Evolutionary conservation across 2,888 invertebrate genomes (phyloP), one percentile per base, ranked within the genome.

Genomic region (Agonopterix subpropinquella): DNA sequence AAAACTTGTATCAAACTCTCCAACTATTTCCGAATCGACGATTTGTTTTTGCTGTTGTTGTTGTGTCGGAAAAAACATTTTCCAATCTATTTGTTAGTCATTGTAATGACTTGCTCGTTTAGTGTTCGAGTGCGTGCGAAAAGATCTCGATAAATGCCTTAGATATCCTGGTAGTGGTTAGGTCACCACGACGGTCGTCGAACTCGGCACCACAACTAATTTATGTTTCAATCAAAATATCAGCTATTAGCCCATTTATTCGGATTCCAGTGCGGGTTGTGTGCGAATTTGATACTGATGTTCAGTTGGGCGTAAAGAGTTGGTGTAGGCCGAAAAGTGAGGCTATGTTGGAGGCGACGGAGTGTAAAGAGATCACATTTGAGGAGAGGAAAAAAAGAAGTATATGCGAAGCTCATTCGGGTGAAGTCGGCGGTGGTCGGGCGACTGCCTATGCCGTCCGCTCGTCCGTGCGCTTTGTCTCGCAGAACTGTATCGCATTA

Each of bases 151-250:
- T 64, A 54, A 58, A 49, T 45, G 61, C 53, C 53, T 56, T 62
- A 64, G 70, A 72, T 75, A 73, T 77, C 74, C 73, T 73, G 71
- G 64, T 65, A 56, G 61, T 47, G 59, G 60, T 65, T 70, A 68
- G 75, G 73, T 72, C 73, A 73, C 64, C 61, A 58, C 62, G 61
- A 55, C 62, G 68, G 72, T 74, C 77, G 70, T 56, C 60, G 65
- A 73, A 70, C 70, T 64, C 54, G 58, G n/a, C 44, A 36, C 11
- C 39, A 42, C 43, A 35, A 51, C 41, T 52, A 64, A 59, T 55
- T 61, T 39, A 58, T 54, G 53, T 56, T 51, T 41, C 62, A 66
- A 64, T 65, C 63, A 62, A 58, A 65, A 67, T 45, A 39, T 28
- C 67, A 65, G 57, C 57, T 52, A 70, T 67, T 67, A 65, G 67